A percentile compares a stretch with the other conserved stretches of the same genome.
Conservation (phyloP, 1,140 invertebrate species). For the Hydropsyche tenuis region DNA sequence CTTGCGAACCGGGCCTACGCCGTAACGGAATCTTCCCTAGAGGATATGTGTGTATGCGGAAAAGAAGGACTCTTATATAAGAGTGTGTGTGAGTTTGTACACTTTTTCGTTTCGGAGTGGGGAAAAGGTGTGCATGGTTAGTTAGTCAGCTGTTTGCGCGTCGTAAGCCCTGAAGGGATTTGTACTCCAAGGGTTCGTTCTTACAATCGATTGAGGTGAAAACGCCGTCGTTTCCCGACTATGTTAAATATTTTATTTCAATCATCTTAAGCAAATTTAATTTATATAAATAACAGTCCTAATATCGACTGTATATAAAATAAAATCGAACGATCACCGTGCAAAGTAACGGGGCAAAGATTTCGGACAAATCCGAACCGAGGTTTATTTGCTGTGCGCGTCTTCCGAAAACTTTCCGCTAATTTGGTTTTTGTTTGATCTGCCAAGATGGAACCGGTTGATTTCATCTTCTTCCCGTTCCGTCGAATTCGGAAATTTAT, state of each 20-base stretch:
- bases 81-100: background rate
- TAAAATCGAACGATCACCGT: too few species aligned
- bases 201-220: too few species aligned
- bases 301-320: too few species aligned
- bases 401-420: slow-evolving; percentile 43
- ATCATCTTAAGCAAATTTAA: too few species aligned
- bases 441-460: slow-evolving; percentile 26
- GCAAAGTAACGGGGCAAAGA: background rate
- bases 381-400: slow-evolving; percentile 43
- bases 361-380: slow-evolving; percentile 27
- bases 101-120: background rate
- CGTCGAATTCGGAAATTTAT: slow-evolving; percentile 32
- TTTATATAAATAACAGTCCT: too few species aligned
- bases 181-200: too few species aligned
- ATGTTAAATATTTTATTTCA: too few species aligned
- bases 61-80: slow-evolving; percentile 6
- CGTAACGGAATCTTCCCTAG: slow-evolving; percentile 39
- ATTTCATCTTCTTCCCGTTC: slow-evolving; percentile 36
- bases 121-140: slow-evolving; percentile 31
- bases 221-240: too few species aligned
- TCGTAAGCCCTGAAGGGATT: too few species aligned
- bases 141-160: slow-evolving; percentile 42
- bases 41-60: background rate
- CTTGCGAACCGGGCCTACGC: slow-evolving; percentile 31
- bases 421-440: slow-evolving; percentile 47